Percentiles rank a stretch among this genome's conserved stretches.
Evolutionary conservation across 2,888 invertebrate species (phyloP).

Genomic region (Meta bourneti): DNA sequence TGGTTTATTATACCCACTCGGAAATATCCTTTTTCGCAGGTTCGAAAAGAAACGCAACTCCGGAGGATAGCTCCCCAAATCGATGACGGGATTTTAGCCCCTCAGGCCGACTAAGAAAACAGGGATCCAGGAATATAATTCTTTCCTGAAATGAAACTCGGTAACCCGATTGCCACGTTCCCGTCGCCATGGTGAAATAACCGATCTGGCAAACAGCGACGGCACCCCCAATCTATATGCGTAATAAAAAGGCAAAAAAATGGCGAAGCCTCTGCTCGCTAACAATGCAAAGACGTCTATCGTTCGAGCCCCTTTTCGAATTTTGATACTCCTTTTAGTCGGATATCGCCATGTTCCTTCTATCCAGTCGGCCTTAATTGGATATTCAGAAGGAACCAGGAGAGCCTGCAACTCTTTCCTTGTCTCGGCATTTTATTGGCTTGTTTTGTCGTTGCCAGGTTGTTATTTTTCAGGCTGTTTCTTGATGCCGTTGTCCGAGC

Average conservation of each 20-base stretch:
- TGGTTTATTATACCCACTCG: neutral
- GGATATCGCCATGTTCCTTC: neutral
- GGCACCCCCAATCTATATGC: slow-evolving; percentile 23
- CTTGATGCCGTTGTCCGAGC: neutral
- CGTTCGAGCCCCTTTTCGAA: slow-evolving; percentile 1
- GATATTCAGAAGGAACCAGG: slow-evolving; percentile 35
- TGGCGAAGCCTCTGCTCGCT: slow-evolving; percentile 15
- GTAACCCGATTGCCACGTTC: slow-evolving; percentile 28
- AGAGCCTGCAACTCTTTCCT: neutral
- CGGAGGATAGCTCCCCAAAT: slow-evolving; percentile 26
- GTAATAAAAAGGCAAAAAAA: slow-evolving; percentile 39
- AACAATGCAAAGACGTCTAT: slow-evolving; percentile 30
- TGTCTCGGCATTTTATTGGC: slow-evolving; percentile 35
- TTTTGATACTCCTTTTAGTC: slow-evolving; percentile 28
- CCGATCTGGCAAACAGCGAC: slow-evolving; percentile 53
- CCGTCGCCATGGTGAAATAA: slow-evolving; percentile 66
- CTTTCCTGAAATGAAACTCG: slow-evolving; percentile 39
- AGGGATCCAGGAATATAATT: slow-evolving; percentile 16
- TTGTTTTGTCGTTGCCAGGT: slow-evolving; percentile 41
- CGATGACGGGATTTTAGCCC: slow-evolving; percentile 36
- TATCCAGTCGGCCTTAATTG: slow-evolving; percentile 47
- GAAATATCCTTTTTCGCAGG: neutral
- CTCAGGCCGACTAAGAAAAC: neutral
- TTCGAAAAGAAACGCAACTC: neutral
- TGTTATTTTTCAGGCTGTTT: slow-evolving; percentile 21